Base-by-base conservation (phyloP, 2,113 vertebrate species). In the Polypterus bichir region DNA sequence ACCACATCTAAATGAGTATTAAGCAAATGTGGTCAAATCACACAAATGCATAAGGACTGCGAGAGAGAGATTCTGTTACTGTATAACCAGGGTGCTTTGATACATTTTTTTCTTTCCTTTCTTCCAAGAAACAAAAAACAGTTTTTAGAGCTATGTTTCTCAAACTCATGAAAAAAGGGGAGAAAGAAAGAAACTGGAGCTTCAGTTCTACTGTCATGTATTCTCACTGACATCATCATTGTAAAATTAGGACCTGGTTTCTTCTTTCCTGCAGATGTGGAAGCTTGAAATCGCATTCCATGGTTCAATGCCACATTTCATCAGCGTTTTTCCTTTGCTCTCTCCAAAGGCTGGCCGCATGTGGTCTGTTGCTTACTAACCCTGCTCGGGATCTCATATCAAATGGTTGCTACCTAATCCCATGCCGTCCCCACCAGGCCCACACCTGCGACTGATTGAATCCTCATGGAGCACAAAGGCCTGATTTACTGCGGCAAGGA, bases 391-490 rank as follows among this genome's bases (percentile, higher is more conserved):
- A 84, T 90, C 85, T 85, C 84, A 85, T 89, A 89, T 92, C 88
- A 88, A 90, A 85, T 77, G 72, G 81, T 81, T 67, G 84, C 87
- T 88, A 88, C 84, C 80, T 88, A 88, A 91, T 92, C 89, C 89
- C 87, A 82, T 83, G 83, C 87, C 79, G 76, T 75, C 80, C 83
- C 78, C 77, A 66, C 74, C 65, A 57, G 72, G 89, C 87, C 89
- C 90, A 91, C 92, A 95, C 93, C 92, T 97, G 92, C 83, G 84
- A 88, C 88, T 92, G 90, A 94, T 93, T 87, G 87, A 88, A 90
- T 92, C 84, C 88, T 94, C 88, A 88, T 86, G 85, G 89, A 92
- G 89, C 86, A 92, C 89, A 96, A 95, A 94, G 89, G 74, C 75
- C 82, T 93, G 90, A 97, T 93, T 96, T 91, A 94, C 86, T 83